These are phyloP conservation scores for Drosophila meridiana DNA, from an alignment of 2,888 invertebrate genomes.

Conservation along the genomic window DNA sequence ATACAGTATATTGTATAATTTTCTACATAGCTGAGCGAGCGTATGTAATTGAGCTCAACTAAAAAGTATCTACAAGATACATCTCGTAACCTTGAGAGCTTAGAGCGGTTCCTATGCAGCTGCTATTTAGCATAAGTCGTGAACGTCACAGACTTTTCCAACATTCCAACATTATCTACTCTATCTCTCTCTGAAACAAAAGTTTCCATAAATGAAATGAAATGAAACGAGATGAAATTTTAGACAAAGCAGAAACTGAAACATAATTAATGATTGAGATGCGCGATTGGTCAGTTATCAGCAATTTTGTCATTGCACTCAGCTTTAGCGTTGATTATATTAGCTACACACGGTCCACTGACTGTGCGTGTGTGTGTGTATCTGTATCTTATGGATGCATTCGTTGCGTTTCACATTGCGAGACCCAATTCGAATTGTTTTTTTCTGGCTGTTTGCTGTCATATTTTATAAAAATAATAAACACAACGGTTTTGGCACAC, in stretches of 20 bases:
- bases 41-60: conserved; percentile 24
- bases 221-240: conserved; percentile 9
- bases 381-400: conserved; percentile 72
- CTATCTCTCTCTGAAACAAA: conserved; percentile 3
- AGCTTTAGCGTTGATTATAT: conserved; percentile 72
- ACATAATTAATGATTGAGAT: conserved; percentile 70
- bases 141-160: conserved; percentile 27
- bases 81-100: conserved; percentile 58
- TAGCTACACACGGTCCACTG: conserved; percentile 26
- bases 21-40: conserved; percentile 4
- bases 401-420: conserved; percentile 32
- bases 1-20: conserved; percentile 12
- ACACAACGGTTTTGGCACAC: conserved; percentile 68
- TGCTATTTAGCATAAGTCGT: conserved; percentile 48
- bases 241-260: conserved; percentile 46
- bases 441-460: conserved; percentile 47
- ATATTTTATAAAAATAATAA: conserved; percentile 63
- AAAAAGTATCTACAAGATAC: conserved; percentile 32
- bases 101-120: background rate
- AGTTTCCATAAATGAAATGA: conserved; percentile 1
- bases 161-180: conserved; percentile 16
- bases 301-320: conserved; percentile 77
- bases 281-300: conserved; percentile 62
- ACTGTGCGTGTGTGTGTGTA: conserved; percentile 7
- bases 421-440: conserved; percentile 35